Base-by-base conservation (phyloP, 1,140 invertebrate genomes). In the Ceratosolen solmsi region DNA sequence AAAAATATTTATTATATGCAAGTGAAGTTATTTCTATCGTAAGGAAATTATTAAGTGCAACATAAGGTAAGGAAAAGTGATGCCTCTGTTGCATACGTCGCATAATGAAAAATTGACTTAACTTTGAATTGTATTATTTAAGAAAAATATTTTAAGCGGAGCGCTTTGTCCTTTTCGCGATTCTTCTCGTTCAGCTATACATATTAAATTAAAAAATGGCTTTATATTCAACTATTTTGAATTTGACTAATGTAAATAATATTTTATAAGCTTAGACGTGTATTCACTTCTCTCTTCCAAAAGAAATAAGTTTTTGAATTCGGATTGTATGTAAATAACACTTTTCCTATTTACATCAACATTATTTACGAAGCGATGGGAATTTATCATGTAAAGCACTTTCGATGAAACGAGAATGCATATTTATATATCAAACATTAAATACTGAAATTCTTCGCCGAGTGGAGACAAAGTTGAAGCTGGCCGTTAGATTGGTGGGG, bases 371-470 rank as follows among this genome's bases (percentile, higher is more conserved):
- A 22, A 33, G 22, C 20, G n/a, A 25, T 46, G 17, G 9, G 49
- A 71, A 58, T 70, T 71, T 11, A 79, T 58, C 20, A 20, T 25
- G 51, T 9, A 36, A 71, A 49, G 30, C n/a, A 20, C 9, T 68
- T 78, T 63, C 36, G 41, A 76, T 51, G n/a, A 58, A 60, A 9
- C 54, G n/a, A 20, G 17, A n/a, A 54, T 27, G 36, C 41, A 30
- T 27, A 30, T 41, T 15, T 72, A 58, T 38, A n/a, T 22, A 25
- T 41, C 22, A 46, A 74, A 75, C 33, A 81, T 81, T 54, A 76
- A 75, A 81, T 76, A 70, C 36, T 25, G 63, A 27, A 56, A 81
- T 75, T 51, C 41, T 58, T 80, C 60, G 54, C 41, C 30, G 41
- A 68, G 46, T 41, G 30, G 54, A 38, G 68, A n/a, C 33, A 68